Evolutionary conservation across 2,113 vertebrate species (phyloP), one percentile per base, ranked within the genome.

Genomic region (Xyrauchen texanus): DNA sequence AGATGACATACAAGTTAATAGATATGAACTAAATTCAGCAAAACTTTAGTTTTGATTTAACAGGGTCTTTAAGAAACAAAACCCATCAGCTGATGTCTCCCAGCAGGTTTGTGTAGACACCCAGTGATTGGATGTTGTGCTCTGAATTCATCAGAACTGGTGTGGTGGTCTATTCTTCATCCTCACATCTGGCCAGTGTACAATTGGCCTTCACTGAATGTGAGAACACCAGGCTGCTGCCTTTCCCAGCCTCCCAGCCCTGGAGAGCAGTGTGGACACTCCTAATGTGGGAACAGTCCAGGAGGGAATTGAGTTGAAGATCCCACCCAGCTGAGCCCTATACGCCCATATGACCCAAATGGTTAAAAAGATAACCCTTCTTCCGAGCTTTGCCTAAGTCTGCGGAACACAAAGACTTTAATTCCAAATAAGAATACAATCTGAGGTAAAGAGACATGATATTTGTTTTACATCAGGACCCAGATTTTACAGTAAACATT

Each of bases 241-340:
- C 51, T 91, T 94, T 93, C 93, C 93, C 93, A 94, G 90, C 92
- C 87, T 87, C 86, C 57, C 7, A 84, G 85, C 89, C 90, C 90
- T 88, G 78, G 86, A 90, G 91, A 91, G 89, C 88, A 82, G 82
- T 86, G 63, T 55, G 84, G 84, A 89, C 70, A 76, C 66, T 71
- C 49, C 75, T 86, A 84, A 90, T 92, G 92, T 94, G 93, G 91
- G 92, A 94, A 93, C 88, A 87, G 84, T 77, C 80, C 83, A 88
- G 88, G 87, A 90, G 88, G 85, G 49, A 67, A 79, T 67, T 61
- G 4, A 47, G 68, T 12, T 72, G 57, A 60, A 86, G 83, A 89
- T 89, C 87, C 87, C 81, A 83, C 84, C 68, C 85, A 89, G 88
- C 21, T 11, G n/a, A 77, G 79, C 81, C 76, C 79, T 8, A 58